Base-by-base conservation (phyloP, 1,140 invertebrate species). In the Zophobas morio region DNA sequence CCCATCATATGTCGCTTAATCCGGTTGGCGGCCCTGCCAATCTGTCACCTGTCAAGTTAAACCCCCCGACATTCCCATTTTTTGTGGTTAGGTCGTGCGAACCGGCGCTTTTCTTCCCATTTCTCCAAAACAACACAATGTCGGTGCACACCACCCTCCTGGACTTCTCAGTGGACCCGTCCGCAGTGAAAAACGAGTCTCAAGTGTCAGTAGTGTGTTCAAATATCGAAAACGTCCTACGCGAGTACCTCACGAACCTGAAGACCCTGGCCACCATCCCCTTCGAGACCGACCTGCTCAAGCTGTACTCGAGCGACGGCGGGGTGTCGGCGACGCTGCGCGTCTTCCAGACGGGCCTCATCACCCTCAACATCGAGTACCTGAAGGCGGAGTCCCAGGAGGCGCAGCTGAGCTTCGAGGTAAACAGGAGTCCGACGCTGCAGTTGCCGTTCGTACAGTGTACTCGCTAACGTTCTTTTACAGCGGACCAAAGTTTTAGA, bases 321-420 rank as follows among this genome's bases (percentile, higher is more conserved):
- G 91, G 91, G 46, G 90, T 89, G 70, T 88, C 93, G 1, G 89
- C 94, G n/a, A 93, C 91, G 8, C 88, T 94, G 8, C 89, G 94
- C 86, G 89, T 93, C 76, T 94, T 93, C 81, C 88, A 89, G 32
- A 90, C 93, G 82, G 94, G 94, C 46, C 86, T 94, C 47, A 88
- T 95, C 53, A 94, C 94, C 35, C 85, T 95, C 80, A 95, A 94
- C 85, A 91, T 95, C 84, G 94, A 95, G 85, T 95, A 94, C 88
- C 95, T 91, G 83, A 91, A 94, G 84, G 89, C 89, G 46, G 93
- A 94, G 53, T 89, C 89, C 74, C 92, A 94, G 81, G 90, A 93
- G 78, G 90, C 92, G 39, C 82, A 93, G 63, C 88, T 95, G 76
- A 89, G 87, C 79, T 92, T 92, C 85, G 93, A 95, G 91, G 94